Percentiles rank a stretch among this genome's conserved stretches.
phyloP scores from a whole-genome alignment of 2,113 vertebrate genomes.

The Alethe castanea region DNA sequence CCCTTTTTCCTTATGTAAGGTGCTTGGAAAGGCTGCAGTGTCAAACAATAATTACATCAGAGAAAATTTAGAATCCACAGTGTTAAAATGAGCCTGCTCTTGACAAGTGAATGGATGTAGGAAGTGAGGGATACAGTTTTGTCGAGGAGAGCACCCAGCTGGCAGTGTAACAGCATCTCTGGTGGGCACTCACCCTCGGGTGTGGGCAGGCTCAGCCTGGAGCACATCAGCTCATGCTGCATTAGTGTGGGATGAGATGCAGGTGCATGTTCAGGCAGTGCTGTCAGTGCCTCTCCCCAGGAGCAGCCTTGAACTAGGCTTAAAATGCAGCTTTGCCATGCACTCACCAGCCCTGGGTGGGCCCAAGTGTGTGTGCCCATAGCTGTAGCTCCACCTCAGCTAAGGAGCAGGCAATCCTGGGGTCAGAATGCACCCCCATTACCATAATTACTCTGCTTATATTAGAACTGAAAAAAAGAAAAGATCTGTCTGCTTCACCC shows the following conservation, averaged over 20 bases:
- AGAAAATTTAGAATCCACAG: slow-evolving; percentile 49
- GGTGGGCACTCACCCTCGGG: fast-evolving
- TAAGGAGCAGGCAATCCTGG: background rate
- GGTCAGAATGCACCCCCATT: background rate
- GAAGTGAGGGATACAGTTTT: background rate
- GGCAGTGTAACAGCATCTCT: background rate
- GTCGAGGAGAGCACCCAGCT: background rate
- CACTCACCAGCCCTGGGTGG: background rate
- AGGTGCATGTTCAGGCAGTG: background rate
- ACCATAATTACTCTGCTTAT: background rate
- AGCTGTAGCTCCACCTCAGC: background rate
- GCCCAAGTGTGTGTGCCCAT: background rate
- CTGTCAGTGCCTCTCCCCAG: background rate
- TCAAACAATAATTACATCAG: slow-evolving; percentile 65
- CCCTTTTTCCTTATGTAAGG: slow-evolving; percentile 38
- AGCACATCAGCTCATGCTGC: background rate
- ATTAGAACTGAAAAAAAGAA: background rate
- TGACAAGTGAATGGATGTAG: slow-evolving; percentile 30
- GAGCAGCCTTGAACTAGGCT: background rate
- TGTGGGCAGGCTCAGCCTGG: background rate
- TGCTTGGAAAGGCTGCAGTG: slow-evolving; percentile 45
- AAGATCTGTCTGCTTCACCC: background rate
- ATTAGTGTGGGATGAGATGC: background rate
- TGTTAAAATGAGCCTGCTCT: slow-evolving; percentile 39
- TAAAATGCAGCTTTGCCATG: background rate